Evolutionary conservation across 2,797 vertebrate species (phyloP), one percentile per base, ranked within the genome.

Genomic region (Typhlichthys eigenmanni): DNA sequence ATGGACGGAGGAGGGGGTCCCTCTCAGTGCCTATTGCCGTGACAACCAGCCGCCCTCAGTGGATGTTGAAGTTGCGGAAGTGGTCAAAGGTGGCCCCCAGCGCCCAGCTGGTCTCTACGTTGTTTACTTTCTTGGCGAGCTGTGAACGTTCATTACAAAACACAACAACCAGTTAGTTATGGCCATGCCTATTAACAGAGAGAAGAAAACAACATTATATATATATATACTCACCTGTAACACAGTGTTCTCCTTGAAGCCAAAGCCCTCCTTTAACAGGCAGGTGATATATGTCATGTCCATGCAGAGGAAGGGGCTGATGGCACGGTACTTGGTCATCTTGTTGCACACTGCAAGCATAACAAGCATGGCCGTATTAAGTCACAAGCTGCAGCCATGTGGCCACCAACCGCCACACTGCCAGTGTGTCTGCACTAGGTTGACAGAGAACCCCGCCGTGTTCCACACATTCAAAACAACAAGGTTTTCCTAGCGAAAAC

Each of bases 71-170:
- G 85, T 96, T 94, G 83, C 96, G 95, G 85, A 99, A 90, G 66
- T 96, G 91, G 81, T 98, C 95, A 71, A 98, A 98, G 46, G 94
- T 96, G 43, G 97, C 98, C 10, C 98, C 97, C 76, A 98, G 87
- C 66, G 97, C 95, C 98, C 98, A 99, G 85, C 98, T 96, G 1
- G 96, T 98, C 92, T 99, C 98, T 79, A 96, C 93, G n/a, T 98
- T 95, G 86, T 98, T 96, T 77, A 99, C 94, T 86, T 99, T 99
- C 90, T 99, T 99, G 81, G 95, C 86, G 47, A 99, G 91, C 97
- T 99, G 85, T 84, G 60, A 68, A 81, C 47, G 7, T 43, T 43
- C 38, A 43, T 43, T 9, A 43, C 7, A 10, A 29, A 29, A 29
- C 24, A 43, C 38, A 38, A 38, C 9, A 38, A 38, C 38, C 38